Conservation (phyloP, 2,797 vertebrate species). For the Brachyalestes nurse region DNA sequence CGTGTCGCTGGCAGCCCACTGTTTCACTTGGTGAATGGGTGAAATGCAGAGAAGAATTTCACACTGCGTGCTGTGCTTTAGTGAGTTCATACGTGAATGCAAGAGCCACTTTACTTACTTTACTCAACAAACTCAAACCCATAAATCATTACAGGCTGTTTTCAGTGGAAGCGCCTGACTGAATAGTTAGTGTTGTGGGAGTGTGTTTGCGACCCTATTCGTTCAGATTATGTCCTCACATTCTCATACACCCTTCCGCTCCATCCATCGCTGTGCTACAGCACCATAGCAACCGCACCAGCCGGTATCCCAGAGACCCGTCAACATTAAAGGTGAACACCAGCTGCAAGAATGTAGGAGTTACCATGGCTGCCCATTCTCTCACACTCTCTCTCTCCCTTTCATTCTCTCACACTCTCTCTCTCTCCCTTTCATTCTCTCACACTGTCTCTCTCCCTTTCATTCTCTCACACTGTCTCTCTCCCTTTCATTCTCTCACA, state of each 20-base stretch:
- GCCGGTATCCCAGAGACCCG: slow-evolving; percentile 47
- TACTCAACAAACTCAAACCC: slow-evolving; percentile 6
- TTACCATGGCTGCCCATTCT: neutral
- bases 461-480: too few relatives aligned
- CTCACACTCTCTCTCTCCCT: too few relatives aligned
- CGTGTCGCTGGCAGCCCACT: too few relatives aligned
- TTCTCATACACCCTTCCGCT: slow-evolving; percentile 46
- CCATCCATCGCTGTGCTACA: slow-evolving; percentile 44
- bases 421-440: neutral
- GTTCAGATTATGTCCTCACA: slow-evolving; percentile 52
- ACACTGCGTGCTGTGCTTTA: too few relatives aligned
- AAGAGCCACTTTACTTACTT: too few relatives aligned
- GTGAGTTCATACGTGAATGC: too few relatives aligned
- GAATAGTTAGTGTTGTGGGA: slow-evolving; percentile 31
- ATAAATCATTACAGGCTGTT: slow-evolving; percentile 36
- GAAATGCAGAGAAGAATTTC: too few relatives aligned
- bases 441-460: neutral
- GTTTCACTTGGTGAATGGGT: too few relatives aligned
- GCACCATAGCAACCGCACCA: slow-evolving; percentile 51
- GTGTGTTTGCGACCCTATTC: slow-evolving; percentile 48
- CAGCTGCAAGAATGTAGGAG: slow-evolving; percentile 21
- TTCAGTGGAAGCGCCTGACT: slow-evolving; percentile 43
- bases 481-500: too few relatives aligned
- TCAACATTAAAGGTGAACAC: slow-evolving; percentile 46
- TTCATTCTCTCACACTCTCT: too few relatives aligned